These are phyloP conservation scores for Aleiodes alternator DNA, from an alignment of 2,888 invertebrate genomes.

Conservation along the genomic window DNA sequence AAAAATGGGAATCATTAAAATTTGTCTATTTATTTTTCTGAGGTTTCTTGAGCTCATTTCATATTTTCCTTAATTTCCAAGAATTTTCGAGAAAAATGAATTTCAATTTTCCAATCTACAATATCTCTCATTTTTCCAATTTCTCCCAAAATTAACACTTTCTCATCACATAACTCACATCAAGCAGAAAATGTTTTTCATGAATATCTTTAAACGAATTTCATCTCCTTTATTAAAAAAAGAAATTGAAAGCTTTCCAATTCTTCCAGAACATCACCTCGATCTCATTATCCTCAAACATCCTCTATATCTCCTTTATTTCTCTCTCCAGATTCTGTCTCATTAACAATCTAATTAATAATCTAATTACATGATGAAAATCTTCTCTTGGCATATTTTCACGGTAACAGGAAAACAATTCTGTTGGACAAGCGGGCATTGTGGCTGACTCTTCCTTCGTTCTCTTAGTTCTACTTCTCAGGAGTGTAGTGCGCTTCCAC, in stretches of 20 bases:
- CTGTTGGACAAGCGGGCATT: slow-evolving; percentile 54
- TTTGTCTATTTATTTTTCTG: too few relatives aligned
- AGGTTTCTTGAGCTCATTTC: too few relatives aligned
- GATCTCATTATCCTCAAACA: slow-evolving; percentile 21
- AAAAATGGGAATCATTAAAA: too few relatives aligned
- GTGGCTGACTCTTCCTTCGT: slow-evolving; percentile 56
- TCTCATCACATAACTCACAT: too few relatives aligned
- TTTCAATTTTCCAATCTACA: too few relatives aligned
- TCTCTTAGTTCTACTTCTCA: slow-evolving; percentile 43
- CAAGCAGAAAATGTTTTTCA: too few relatives aligned
- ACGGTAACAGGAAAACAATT: slow-evolving; percentile 72
- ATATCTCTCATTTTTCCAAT: too few relatives aligned
- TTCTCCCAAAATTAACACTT: too few relatives aligned
- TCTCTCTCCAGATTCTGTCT: slow-evolving; percentile 67
- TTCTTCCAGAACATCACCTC: slow-evolving; percentile 23
- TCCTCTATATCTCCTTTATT: slow-evolving; percentile 25
- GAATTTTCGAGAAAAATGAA: too few relatives aligned
- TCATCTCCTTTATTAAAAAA: background rate
- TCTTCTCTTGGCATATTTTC: slow-evolving; percentile 67
- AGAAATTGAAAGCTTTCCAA: background rate
- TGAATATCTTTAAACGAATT: too few relatives aligned
- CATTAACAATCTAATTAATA: slow-evolving; percentile 75
- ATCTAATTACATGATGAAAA: slow-evolving; percentile 72
- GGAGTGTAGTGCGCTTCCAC: slow-evolving; percentile 31
- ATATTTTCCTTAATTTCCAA: too few relatives aligned